These are phyloP conservation scores for Scatophagus argus DNA, from an alignment of 2,113 vertebrate species.

Conservation along the genomic window DNA sequence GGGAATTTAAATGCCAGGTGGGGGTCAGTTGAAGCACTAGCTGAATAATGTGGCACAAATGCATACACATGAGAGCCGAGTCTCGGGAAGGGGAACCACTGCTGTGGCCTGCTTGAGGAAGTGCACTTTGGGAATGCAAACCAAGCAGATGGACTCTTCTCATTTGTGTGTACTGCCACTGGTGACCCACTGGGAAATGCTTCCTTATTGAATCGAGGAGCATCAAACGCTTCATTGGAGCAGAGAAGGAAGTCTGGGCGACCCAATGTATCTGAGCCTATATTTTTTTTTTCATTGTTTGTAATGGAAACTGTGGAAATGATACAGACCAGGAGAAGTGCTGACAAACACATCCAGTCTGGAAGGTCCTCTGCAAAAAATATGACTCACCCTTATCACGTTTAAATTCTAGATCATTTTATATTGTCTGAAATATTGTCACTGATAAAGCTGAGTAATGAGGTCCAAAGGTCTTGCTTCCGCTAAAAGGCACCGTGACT, in stretches of 20 bases:
- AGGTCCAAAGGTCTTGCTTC: slow-evolving; percentile 36
- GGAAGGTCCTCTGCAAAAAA: slow-evolving; percentile 13
- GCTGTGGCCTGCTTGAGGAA: slow-evolving; percentile 77
- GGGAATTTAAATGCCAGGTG: slow-evolving; percentile 90
- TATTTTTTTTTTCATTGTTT: slow-evolving; percentile 49
- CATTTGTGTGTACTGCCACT: slow-evolving; percentile 82
- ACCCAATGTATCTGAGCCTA: slow-evolving; percentile 67
- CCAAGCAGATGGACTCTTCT: slow-evolving; percentile 82
- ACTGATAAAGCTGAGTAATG: slow-evolving; percentile 44
- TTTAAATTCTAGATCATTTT: slow-evolving; percentile 35
- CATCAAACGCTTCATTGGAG: slow-evolving; percentile 83
- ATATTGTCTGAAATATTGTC: slow-evolving; percentile 35
- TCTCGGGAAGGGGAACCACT: slow-evolving; percentile 55
- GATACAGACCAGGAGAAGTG: slow-evolving; percentile 27
- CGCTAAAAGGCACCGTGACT: slow-evolving; percentile 1
- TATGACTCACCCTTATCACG: slow-evolving; percentile 4
- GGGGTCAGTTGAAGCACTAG: slow-evolving; percentile 88
- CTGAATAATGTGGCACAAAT: slow-evolving; percentile 89
- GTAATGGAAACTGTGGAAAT: slow-evolving; percentile 51
- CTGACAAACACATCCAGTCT: slow-evolving; percentile 43
- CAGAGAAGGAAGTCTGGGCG: slow-evolving; percentile 75
- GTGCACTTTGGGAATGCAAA: slow-evolving; percentile 81
- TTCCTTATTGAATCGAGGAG: slow-evolving; percentile 83
- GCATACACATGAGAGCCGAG: slow-evolving; percentile 85
- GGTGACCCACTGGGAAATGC: slow-evolving; percentile 81